These are phyloP conservation scores for Lipotes vexillifer DNA, from an alignment of 2,113 vertebrate species.

Conservation along the genomic window DNA sequence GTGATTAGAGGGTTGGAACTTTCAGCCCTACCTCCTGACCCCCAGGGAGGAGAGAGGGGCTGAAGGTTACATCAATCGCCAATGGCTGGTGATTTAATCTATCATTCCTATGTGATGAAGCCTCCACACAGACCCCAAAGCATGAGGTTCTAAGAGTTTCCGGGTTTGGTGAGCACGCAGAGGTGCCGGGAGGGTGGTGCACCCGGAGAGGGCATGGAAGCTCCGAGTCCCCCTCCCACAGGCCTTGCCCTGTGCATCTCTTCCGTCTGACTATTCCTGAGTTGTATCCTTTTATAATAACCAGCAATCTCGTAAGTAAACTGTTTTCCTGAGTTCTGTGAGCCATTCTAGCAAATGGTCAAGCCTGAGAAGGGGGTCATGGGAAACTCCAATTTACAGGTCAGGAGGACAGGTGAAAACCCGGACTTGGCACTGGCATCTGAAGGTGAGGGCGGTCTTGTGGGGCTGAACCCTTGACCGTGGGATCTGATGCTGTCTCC, in stretches of 20 bases:
- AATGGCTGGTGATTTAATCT: neutral
- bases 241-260: neutral
- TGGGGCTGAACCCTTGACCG: neutral
- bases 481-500: neutral
- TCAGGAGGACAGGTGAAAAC: neutral
- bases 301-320: neutral
- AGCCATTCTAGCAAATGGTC: neutral
- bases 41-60: neutral
- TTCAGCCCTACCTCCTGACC: neutral
- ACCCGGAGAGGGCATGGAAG: neutral
- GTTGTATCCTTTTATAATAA: neutral
- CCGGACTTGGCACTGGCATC: too few species aligned
- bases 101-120: neutral
- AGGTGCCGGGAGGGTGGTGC: neutral
- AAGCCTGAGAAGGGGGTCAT: neutral
- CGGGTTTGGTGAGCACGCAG: rapidly evolving
- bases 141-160: too few species aligned
- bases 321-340: neutral
- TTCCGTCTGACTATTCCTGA: neutral
- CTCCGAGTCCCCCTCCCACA: neutral
- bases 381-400: neutral
- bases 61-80: neutral
- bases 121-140: neutral
- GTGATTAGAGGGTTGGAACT: neutral
- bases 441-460: neutral